These are phyloP conservation scores for Brachyistius frenatus DNA, from an alignment of 2,113 vertebrate species.

Conservation along the genomic window DNA sequence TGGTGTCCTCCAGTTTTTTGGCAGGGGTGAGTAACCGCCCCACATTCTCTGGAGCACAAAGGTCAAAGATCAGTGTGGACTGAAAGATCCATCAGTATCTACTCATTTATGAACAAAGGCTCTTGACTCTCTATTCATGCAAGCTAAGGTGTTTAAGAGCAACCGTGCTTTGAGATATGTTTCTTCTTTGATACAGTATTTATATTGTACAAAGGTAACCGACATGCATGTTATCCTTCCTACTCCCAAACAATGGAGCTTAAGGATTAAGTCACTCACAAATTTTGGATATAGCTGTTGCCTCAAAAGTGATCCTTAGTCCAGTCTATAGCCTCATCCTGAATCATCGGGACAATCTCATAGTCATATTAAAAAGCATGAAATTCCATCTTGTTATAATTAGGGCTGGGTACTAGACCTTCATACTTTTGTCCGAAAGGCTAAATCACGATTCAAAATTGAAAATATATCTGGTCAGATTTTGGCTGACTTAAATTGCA, in stretches of 20 bases:
- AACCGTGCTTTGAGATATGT: not conserved
- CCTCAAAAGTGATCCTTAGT: slow-evolving; percentile 41
- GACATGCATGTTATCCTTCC: slow-evolving; percentile 39
- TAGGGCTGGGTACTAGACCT: slow-evolving; percentile 31
- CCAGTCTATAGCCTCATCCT: slow-evolving; percentile 30
- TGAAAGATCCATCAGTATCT: slow-evolving; percentile 6
- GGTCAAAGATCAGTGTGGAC: slow-evolving; percentile 81
- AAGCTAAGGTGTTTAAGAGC: not conserved
- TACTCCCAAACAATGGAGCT: slow-evolving; percentile 20
- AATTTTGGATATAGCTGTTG: slow-evolving; percentile 23
- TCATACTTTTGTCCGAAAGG: not conserved
- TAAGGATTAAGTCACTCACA: slow-evolving; percentile 40
- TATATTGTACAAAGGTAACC: not conserved
- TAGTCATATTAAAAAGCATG: slow-evolving; percentile 24
- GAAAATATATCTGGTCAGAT: not conserved
- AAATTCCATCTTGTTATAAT: slow-evolving; percentile 14
- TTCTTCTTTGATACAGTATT: not conserved
- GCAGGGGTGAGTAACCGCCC: slow-evolving; percentile 97
- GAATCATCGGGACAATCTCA: slow-evolving; percentile 49
- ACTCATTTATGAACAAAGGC: not conserved
- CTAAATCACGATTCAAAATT: not conserved
- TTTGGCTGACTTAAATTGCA: too few relatives aligned
- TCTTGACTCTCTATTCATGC: slow-evolving; percentile 42
- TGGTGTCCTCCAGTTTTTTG: slow-evolving; percentile 99
- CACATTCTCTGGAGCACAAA: slow-evolving; percentile 98